Percentiles rank a stretch among this genome's conserved stretches.
These are phyloP conservation scores for Excalfactoria chinensis DNA, from an alignment of 2,113 vertebrate genomes.

Conservation along the genomic window DNA sequence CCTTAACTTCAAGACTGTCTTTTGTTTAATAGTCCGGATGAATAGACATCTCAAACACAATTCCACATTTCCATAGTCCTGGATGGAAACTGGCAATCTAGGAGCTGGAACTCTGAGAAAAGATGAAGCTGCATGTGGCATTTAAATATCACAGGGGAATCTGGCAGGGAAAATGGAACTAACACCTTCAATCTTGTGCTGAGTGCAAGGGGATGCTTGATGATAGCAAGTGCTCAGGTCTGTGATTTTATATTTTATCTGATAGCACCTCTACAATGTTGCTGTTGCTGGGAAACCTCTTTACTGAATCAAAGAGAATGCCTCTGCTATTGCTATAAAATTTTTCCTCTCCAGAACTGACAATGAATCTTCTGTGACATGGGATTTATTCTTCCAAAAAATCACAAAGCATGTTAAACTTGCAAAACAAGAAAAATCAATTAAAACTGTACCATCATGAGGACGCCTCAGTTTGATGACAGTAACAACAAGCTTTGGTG, in stretches of 20 bases:
- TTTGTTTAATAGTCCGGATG: not conserved
- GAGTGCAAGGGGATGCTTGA: constrained; percentile 11
- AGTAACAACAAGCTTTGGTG: not conserved
- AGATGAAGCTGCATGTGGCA: not conserved
- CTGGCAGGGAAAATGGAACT: constrained; percentile 28
- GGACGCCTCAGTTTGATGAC: not conserved
- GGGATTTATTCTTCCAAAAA: not conserved
- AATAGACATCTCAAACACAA: not conserved
- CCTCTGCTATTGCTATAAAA: not conserved
- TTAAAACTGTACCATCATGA: not conserved
- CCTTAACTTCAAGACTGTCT: not conserved
- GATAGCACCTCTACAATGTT: not conserved
- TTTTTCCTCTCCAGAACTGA: not conserved
- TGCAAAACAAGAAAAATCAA: not conserved
- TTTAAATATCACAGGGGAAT: constrained; percentile 22
- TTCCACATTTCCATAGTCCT: not conserved
- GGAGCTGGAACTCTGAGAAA: not conserved
- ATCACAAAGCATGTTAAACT: not conserved
- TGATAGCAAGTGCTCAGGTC: constrained; percentile 28
- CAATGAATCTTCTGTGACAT: not conserved
- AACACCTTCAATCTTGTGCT: constrained; percentile 24
- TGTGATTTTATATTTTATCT: constrained; percentile 51
- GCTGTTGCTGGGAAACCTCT: constrained; percentile 56
- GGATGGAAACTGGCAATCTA: not conserved
- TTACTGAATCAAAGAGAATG: not conserved